phyloP scores from a whole-genome alignment of 2,797 vertebrate species.

The Peromyscus aztecus region DNA sequence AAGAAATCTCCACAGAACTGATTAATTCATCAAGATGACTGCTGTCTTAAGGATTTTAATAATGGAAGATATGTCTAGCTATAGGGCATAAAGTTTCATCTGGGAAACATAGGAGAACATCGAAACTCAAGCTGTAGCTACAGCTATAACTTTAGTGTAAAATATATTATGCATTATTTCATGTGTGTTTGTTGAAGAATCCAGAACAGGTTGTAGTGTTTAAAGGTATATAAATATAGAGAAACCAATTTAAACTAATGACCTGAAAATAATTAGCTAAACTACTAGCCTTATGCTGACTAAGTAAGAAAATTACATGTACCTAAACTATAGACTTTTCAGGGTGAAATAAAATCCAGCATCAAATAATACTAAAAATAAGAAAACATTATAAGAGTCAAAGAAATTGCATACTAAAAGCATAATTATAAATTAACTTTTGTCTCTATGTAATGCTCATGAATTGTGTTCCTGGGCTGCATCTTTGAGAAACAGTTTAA shows the following conservation, averaged over 20 bases:
- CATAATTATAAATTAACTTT: background rate
- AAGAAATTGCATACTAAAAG: background rate
- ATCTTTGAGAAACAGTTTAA: slow-evolving; percentile 5
- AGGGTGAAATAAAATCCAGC: background rate
- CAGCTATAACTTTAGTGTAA: background rate
- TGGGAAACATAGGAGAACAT: background rate
- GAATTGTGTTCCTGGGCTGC: background rate
- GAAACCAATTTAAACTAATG: background rate
- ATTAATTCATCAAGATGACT: background rate
- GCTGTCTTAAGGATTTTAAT: background rate
- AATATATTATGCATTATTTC: background rate
- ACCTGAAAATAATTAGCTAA: background rate
- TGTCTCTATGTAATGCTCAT: background rate
- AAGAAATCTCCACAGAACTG: background rate
- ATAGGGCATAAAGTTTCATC: background rate
- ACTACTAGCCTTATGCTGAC: background rate
- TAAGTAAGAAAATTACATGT: background rate
- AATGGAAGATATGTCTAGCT: background rate
- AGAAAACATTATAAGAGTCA: slow-evolving; percentile 44
- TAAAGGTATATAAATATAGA: background rate
- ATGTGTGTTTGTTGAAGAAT: background rate
- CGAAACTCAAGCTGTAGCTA: background rate
- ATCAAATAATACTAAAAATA: background rate
- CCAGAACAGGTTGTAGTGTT: background rate
- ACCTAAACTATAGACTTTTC: slow-evolving; percentile 38